phyloP scores from a whole-genome alignment of 2,113 vertebrate species.

The Phocoena phocoena region DNA sequence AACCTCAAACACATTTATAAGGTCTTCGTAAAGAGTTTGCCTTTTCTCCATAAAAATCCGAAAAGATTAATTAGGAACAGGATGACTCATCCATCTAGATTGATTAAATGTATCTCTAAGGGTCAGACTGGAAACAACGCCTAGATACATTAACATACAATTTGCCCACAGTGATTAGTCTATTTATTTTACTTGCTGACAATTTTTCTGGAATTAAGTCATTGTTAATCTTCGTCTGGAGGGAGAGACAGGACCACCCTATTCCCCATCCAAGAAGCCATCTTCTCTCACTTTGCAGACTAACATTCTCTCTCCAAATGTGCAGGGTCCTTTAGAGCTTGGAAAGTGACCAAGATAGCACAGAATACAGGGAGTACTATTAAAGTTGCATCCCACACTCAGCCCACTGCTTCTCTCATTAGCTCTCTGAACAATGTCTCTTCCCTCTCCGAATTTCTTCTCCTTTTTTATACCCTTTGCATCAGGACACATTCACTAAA shows the following conservation, averaged over 20 bases:
- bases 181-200: conserved; percentile 83
- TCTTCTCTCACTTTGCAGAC: conserved; percentile 8
- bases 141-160: conserved; percentile 75
- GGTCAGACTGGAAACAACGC: conserved; percentile 77
- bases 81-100: conserved; percentile 70
- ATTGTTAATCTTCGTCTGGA: conserved; percentile 82
- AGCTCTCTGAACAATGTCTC: background rate
- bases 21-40: conserved; percentile 68
- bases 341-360: background rate
- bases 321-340: background rate
- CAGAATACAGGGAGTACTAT: background rate
- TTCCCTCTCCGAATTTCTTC: background rate
- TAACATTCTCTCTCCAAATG: background rate
- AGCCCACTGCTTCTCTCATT: background rate
- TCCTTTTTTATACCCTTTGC: background rate
- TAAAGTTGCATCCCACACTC: background rate
- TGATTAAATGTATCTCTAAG: conserved; percentile 78
- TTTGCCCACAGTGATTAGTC: conserved; percentile 81
- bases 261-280: background rate
- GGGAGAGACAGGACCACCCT: conserved; percentile 62
- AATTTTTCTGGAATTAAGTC: conserved; percentile 84
- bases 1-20: conserved; percentile 35
- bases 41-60: conserved; percentile 75
- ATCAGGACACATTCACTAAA: background rate
- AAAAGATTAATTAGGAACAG: conserved; percentile 72